Percentiles rank a stretch among this genome's conserved stretches.
phyloP scores from a whole-genome alignment of 2,888 invertebrate species.

The Pollenia labialis region DNA sequence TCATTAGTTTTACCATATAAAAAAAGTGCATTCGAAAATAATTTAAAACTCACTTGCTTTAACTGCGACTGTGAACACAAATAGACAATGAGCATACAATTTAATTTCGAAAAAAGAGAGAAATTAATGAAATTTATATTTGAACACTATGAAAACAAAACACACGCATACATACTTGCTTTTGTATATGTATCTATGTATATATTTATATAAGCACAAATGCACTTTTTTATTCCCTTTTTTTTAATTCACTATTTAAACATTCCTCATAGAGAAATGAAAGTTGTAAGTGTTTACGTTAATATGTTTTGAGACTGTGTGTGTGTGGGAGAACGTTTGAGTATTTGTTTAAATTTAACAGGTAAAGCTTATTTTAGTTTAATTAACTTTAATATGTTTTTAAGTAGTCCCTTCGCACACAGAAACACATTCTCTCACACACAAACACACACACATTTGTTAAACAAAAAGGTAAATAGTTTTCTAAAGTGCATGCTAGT shows the following conservation, averaged over 20 bases:
- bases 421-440: not conserved
- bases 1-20: no score
- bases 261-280: slow-evolving; percentile 19
- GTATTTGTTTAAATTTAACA: slow-evolving; percentile 54
- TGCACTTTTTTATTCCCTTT: not conserved
- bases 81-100: slow-evolving; percentile 1
- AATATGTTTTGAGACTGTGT: slow-evolving; percentile 2
- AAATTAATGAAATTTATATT: slow-evolving; percentile 27
- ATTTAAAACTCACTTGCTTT: no score
- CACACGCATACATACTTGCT: not conserved
- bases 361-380: slow-evolving; percentile 63
- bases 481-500: not conserved
- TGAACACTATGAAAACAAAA: not conserved
- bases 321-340: not conserved
- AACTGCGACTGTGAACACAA: no score
- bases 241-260: slow-evolving; percentile 18
- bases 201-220: not conserved
- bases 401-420: slow-evolving; percentile 51
- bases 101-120: not conserved
- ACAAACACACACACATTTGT: not conserved
- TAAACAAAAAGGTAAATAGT: slow-evolving; percentile 30
- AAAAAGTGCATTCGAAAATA: no score
- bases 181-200: not conserved
- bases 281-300: not conserved
- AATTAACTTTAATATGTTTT: slow-evolving; percentile 71